These are phyloP conservation scores for Strix aluco DNA, from an alignment of 2,113 vertebrate genomes.

Conservation along the genomic window DNA sequence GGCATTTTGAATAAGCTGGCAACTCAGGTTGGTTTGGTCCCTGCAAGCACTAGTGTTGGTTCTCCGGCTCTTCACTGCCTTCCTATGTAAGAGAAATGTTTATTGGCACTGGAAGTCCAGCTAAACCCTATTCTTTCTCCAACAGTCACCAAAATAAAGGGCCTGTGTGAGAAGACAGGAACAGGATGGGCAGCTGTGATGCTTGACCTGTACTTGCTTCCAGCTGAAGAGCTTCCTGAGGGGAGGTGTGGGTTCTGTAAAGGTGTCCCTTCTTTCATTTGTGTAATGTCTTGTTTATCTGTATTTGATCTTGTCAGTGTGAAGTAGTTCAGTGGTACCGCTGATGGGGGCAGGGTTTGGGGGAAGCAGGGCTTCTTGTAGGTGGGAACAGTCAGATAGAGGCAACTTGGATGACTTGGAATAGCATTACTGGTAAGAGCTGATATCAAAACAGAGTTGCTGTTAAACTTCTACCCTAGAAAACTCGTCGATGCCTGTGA, in stretches of 20 bases:
- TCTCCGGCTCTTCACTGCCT: not conserved
- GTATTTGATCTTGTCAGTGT: rapidly evolving
- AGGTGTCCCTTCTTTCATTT: no score
- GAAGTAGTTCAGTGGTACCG: not conserved
- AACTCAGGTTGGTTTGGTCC: rapidly evolving
- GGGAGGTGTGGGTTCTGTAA: not conserved
- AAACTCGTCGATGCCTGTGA: not conserved
- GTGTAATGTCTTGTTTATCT: not conserved
- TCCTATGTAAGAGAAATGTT: rapidly evolving
- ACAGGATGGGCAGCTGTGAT: not conserved
- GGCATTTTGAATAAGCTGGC: not conserved
- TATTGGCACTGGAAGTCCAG: not conserved
- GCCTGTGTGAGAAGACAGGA: not conserved
- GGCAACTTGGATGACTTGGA: not conserved
- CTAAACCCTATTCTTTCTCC: not conserved
- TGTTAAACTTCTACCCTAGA: not conserved
- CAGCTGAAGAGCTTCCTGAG: not conserved
- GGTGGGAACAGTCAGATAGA: rapidly evolving
- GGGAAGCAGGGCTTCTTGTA: not conserved
- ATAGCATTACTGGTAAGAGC: not conserved
- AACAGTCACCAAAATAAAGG: not conserved
- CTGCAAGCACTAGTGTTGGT: not conserved
- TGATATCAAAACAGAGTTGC: not conserved
- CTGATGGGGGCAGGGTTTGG: not conserved
- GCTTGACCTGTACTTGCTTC: not conserved